Evolutionary conservation across 1,140 invertebrate species (phyloP), one percentile per base, ranked within the genome.

Genomic region (Ridgeia piscesae): DNA sequence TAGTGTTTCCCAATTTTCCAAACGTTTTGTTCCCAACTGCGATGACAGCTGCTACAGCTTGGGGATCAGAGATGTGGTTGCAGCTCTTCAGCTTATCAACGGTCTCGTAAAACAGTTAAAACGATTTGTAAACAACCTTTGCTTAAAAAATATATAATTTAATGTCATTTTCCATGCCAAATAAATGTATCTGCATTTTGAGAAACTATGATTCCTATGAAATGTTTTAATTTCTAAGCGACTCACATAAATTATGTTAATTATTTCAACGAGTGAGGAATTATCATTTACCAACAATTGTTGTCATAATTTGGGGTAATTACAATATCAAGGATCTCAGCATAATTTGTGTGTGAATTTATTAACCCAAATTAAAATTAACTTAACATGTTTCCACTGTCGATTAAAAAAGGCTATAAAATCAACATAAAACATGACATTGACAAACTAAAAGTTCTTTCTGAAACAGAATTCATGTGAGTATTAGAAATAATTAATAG

Each of bases 401-500:
- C 58, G 58, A 77, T 77, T 77, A 77, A 77, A 77, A 77, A 77
- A 77, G 58, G 58, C 58, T 77, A 77, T 77, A 77, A 77, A 77
- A 77, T 77, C 58, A 77, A 77, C 58, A 77, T 77, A 6, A 21
- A 77, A 77, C 58, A 77, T 14, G 58, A 77, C 27, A 77, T 77
- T 77, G 58, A 77, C 6, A 77, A 77, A 77, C 58, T 17, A 21
- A 77, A 77, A 77, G 58, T 77, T 77, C 8, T 77, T 77, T 21
- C 27, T 77, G 58, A 77, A 77, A 77, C 8, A 77, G 6, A 14
- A 77, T 77, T 77, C 58, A 77, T 31, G 27, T 77, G 58, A 21
- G 58, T 77, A 77, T 77, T 77, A 77, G 58, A 77, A 6, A 77
- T 21, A 77, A 77, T 77, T 6, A 77, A 77, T 77, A 77, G 58